Percentiles rank a stretch among this genome's conserved stretches.
Evolutionary conservation across 2,113 vertebrate species (phyloP).

Genomic region (Orientallactaga bullata): DNA sequence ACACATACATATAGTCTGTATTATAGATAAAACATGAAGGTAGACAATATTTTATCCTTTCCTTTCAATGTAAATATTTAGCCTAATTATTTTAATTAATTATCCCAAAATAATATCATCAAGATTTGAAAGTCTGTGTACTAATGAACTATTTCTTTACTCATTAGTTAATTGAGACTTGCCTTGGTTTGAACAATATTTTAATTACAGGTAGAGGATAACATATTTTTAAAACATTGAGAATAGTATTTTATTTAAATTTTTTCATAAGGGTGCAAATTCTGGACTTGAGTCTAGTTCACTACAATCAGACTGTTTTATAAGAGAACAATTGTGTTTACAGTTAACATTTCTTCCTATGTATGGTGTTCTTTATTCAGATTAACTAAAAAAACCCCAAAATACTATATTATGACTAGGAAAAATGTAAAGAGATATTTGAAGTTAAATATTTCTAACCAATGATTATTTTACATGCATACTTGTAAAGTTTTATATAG

Average conservation of each 20-base stretch:
- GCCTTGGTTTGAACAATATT: background rate
- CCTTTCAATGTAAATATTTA: background rate
- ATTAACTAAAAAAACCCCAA: background rate
- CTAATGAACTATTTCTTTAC: background rate
- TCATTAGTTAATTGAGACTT: background rate
- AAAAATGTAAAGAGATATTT: constrained; percentile 21
- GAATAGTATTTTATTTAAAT: background rate
- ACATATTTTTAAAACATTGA: no score
- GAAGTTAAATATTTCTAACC: constrained; percentile 15
- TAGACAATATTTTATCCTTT: background rate
- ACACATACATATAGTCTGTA: background rate
- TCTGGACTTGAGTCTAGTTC: background rate
- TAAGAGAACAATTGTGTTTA: background rate
- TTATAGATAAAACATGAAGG: constrained; percentile 11
- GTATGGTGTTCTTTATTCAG: background rate
- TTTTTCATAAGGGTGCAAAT: background rate
- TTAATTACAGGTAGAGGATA: background rate
- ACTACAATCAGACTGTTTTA: background rate
- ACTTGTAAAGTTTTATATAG: background rate
- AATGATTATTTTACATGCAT: background rate
- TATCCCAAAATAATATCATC: background rate
- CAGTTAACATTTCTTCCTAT: background rate
- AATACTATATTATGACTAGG: background rate
- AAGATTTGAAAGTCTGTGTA: background rate
- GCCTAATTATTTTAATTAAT: background rate